Conservation (phyloP, 1,140 invertebrate genomes). For the Pseudomyrmex flavicornis region DNA sequence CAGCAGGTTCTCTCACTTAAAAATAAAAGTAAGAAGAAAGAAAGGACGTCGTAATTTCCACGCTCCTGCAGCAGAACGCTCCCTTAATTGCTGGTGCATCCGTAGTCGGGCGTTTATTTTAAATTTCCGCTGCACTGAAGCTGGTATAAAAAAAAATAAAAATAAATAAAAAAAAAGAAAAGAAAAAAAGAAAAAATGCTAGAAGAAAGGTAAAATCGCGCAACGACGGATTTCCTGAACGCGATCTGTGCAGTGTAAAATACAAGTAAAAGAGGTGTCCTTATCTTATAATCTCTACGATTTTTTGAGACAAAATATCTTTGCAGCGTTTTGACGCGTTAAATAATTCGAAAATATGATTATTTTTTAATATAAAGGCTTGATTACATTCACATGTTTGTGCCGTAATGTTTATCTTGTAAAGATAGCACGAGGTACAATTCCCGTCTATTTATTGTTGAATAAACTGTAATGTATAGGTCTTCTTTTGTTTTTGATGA, state of each 20-base stretch:
- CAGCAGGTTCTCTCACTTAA: constrained; percentile 21
- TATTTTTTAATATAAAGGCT: neutral
- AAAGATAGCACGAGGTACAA: no score
- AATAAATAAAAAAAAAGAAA: neutral
- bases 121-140: constrained; percentile 57
- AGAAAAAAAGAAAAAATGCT: neutral
- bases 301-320: constrained; percentile 3
- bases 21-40: neutral
- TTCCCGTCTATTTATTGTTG: no score
- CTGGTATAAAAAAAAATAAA: neutral
- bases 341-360: constrained; percentile 3
- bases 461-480: neutral
- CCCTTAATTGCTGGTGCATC: constrained; percentile 48
- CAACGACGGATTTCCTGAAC: constrained; percentile 34
- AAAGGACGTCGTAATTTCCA: constrained; percentile 46
- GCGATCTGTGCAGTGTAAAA: constrained; percentile 32
- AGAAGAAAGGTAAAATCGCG: neutral
- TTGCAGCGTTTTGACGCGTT: neutral
- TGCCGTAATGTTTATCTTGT: no score
- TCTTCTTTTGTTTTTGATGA: neutral
- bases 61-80: constrained; percentile 43
- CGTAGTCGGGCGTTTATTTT: constrained; percentile 53
- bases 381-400: neutral
- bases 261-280: neutral
- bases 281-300: constrained; percentile 23